Evolutionary conservation across 2,797 vertebrate species (phyloP).

Genomic region (Sebastiscus albofasciatus): DNA sequence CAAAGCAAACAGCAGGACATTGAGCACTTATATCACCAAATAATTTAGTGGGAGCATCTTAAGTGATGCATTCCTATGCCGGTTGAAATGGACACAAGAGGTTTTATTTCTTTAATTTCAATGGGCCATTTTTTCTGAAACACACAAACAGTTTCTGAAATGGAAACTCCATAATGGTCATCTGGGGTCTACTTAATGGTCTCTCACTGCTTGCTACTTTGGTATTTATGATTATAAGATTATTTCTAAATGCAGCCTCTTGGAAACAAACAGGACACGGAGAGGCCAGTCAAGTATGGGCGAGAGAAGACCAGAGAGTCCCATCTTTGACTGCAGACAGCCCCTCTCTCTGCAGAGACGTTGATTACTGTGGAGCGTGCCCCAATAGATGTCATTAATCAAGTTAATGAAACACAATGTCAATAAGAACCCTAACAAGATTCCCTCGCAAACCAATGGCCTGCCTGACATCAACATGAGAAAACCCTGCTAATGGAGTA

Average conservation of each 20-base stretch:
- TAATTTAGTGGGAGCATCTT: slow-evolving; percentile 15
- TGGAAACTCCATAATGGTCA: slow-evolving; percentile 43
- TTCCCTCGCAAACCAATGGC: slow-evolving; percentile 65
- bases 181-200: slow-evolving; percentile 29
- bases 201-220: slow-evolving; percentile 8
- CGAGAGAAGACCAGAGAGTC: slow-evolving; percentile 41
- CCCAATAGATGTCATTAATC: slow-evolving; percentile 80
- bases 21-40: slow-evolving; percentile 3
- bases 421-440: slow-evolving; percentile 78
- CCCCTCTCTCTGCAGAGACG: slow-evolving; percentile 65
- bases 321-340: slow-evolving; percentile 55
- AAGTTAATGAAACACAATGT: slow-evolving; percentile 82
- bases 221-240: slow-evolving; percentile 35
- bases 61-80: background rate
- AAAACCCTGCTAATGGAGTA: slow-evolving; percentile 73
- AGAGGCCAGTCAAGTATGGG: slow-evolving; percentile 25
- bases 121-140: slow-evolving; percentile 22
- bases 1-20: background rate
- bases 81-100: slow-evolving; percentile 5
- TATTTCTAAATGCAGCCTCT: slow-evolving; percentile 13
- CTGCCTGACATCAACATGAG: slow-evolving; percentile 74
- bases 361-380: slow-evolving; percentile 74
- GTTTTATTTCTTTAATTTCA: slow-evolving; percentile 53
- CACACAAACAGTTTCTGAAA: slow-evolving; percentile 18
- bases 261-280: slow-evolving; percentile 26